These are phyloP conservation scores for Ernsta delagoae DNA, from an alignment of 2,888 invertebrate species.

Conservation along the genomic window DNA sequence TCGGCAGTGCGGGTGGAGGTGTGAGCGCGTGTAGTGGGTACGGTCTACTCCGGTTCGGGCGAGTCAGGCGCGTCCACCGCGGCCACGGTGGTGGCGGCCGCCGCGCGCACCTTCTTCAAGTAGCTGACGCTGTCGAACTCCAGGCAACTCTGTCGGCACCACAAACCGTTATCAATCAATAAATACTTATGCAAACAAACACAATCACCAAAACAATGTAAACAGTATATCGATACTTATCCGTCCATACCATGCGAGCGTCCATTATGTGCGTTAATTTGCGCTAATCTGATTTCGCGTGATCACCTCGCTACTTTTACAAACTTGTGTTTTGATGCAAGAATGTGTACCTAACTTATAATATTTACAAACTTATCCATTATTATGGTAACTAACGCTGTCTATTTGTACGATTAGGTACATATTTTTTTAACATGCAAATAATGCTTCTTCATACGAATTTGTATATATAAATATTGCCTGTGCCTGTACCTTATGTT, in stretches of 20 bases:
- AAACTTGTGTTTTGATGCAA: background rate
- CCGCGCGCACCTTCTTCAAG: conserved; percentile 75
- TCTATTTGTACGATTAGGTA: too few relatives aligned
- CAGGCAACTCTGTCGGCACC: conserved; percentile 72
- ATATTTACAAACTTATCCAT: too few relatives aligned
- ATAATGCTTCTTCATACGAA: too few relatives aligned
- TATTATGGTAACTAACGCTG: too few relatives aligned
- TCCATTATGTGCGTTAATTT: conserved; percentile 6
- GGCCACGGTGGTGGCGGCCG: conserved; percentile 69
- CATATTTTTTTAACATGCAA: too few relatives aligned
- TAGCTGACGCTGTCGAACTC: conserved; percentile 83
- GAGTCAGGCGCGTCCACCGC: conserved; percentile 78
- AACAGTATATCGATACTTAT: conserved; percentile 28
- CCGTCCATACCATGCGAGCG: conserved; percentile 15
- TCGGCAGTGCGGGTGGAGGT: conserved; percentile 41
- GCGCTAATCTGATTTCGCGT: conserved; percentile 28
- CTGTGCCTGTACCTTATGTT: background rate
- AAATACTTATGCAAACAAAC: background rate
- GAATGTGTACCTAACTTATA: background rate
- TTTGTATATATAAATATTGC: background rate
- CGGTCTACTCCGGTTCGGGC: conserved; percentile 76
- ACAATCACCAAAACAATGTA: background rate
- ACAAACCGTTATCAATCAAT: background rate
- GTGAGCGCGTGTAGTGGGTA: conserved; percentile 38
- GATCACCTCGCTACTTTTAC: background rate